Conservation (phyloP, 2,113 vertebrate species). For the Cisticola juncidis region DNA sequence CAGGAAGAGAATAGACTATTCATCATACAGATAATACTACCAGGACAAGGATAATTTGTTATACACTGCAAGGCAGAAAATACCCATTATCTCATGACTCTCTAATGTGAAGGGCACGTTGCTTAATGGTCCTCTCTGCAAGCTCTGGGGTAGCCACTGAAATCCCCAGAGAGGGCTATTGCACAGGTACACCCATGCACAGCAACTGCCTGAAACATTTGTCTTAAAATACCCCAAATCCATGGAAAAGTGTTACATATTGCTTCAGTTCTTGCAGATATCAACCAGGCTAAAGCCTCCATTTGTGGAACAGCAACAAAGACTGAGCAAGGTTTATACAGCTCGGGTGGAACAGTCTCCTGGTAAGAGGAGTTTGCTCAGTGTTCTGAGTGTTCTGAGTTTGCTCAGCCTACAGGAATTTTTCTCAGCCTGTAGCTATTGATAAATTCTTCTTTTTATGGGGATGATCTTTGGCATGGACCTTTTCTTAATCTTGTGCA, state of each 20-base stretch:
- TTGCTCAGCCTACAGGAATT: not conserved
- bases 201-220: not conserved
- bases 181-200: not conserved
- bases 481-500: not conserved
- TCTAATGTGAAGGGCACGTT: not conserved
- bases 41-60: not conserved
- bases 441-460: not conserved
- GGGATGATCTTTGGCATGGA: not conserved
- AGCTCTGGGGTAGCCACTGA: not conserved
- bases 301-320: not conserved
- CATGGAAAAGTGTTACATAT: not conserved
- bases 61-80: not conserved
- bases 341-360: not conserved
- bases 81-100: not conserved
- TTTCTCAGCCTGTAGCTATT: not conserved
- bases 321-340: not conserved
- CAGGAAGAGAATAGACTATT: not conserved
- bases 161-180: rapidly evolving
- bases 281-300: not conserved
- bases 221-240: rapidly evolving
- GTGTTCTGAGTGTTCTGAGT: not conserved
- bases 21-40: not conserved
- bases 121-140: not conserved
- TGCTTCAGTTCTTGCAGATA: not conserved
- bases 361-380: not conserved